Conservation (phyloP, 1,140 invertebrate genomes). For the Leptinotarsa undecemlineata region DNA sequence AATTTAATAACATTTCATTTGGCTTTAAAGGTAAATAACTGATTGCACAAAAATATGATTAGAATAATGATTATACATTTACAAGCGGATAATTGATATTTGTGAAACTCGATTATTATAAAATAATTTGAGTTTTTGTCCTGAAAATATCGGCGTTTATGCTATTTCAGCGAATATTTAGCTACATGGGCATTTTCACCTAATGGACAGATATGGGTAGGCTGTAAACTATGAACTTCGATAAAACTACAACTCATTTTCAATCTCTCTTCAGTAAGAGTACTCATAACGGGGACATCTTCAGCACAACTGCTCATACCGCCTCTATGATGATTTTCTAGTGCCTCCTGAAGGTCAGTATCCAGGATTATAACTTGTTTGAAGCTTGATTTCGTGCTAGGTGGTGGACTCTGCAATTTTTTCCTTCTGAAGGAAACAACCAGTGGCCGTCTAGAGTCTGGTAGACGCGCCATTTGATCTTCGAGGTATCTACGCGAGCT, state of each 20-base stretch:
- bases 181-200: not conserved
- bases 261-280: not conserved
- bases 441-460: not conserved
- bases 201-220: constrained; percentile 13
- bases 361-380: not conserved
- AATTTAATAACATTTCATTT: too few species aligned
- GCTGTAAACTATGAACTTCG: constrained; percentile 1
- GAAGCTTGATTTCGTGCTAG: not conserved
- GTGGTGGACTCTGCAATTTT: not conserved
- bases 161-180: too few species aligned
- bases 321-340: not conserved
- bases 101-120: too few species aligned
- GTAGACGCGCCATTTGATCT: not conserved
- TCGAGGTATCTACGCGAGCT: not conserved
- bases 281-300: not conserved
- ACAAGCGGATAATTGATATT: too few species aligned
- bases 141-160: too few species aligned
- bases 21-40: too few species aligned
- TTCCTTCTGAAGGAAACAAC: constrained; percentile 17
- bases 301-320: not conserved
- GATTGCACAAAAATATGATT: too few species aligned
- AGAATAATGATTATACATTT: too few species aligned
- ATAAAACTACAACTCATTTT: too few species aligned
- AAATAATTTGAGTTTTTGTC: too few species aligned
- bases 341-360: not conserved